Conservation (phyloP, 2,113 vertebrate genomes). For the Ceyx margarethae region DNA sequence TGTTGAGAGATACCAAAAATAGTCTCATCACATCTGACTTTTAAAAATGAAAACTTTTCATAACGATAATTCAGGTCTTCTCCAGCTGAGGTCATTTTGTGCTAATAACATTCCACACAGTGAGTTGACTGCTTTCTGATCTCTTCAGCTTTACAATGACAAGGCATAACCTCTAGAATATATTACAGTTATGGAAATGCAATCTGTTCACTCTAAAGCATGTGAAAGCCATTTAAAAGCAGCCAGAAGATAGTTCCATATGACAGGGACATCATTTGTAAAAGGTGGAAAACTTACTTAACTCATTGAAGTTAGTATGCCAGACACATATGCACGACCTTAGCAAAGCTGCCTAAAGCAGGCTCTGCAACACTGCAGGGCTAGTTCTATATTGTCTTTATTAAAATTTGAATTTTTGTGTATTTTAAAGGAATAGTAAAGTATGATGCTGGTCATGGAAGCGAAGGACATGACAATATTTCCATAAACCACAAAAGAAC, state of each 20-base stretch:
- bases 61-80: not conserved
- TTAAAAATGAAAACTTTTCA: not conserved
- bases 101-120: not conserved
- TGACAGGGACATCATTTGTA: not conserved
- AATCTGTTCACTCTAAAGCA: not conserved
- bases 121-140: not conserved
- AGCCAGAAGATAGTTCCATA: not conserved
- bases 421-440: not conserved
- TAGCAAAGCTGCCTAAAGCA: not conserved
- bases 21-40: not conserved
- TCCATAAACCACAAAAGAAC: not conserved
- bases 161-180: not conserved
- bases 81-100: not conserved
- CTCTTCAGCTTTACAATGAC: not conserved
- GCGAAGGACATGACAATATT: not conserved
- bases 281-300: not conserved
- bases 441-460: not conserved
- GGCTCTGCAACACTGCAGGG: conserved; percentile 55
- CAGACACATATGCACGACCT: not conserved
- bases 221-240: not conserved
- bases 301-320: not conserved
- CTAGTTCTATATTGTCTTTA: conserved; percentile 18
- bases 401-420: not conserved
- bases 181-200: not conserved
- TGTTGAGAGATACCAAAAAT: not conserved